phyloP scores from a whole-genome alignment of 2,797 vertebrate species.

The Bucorvus abyssinicus region DNA sequence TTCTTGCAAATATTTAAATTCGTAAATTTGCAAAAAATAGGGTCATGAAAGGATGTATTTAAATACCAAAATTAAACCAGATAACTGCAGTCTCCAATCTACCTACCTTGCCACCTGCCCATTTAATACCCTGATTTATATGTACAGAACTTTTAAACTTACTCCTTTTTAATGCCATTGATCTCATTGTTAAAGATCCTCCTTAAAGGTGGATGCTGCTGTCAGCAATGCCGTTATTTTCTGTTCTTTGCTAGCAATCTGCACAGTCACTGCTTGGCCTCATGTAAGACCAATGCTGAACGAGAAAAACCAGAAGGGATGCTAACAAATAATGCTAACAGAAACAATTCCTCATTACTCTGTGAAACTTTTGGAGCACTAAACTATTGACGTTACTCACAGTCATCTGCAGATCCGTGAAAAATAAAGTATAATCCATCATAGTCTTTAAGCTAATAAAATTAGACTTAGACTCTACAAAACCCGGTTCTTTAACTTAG shows the following conservation, averaged over 20 bases:
- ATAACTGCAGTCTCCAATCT: not conserved
- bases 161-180: not conserved
- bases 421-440: not conserved
- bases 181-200: not conserved
- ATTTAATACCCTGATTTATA: not conserved
- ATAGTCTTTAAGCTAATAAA: not conserved
- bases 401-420: not conserved
- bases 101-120: not conserved
- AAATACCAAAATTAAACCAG: not conserved
- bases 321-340: not conserved
- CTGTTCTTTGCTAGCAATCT: not conserved
- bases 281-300: not conserved
- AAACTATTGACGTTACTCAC: not conserved
- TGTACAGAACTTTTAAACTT: not conserved
- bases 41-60: not conserved
- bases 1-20: conserved; percentile 43
- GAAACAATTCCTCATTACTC: not conserved
- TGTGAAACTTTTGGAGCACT: not conserved
- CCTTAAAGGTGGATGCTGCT: not conserved
- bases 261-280: not conserved
- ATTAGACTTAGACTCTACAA: not conserved
- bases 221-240: not conserved
- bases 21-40: not conserved
- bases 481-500: not conserved
- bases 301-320: not conserved